Conservation (phyloP, 2,888 invertebrate genomes). For the Chymomyza amoena region DNA sequence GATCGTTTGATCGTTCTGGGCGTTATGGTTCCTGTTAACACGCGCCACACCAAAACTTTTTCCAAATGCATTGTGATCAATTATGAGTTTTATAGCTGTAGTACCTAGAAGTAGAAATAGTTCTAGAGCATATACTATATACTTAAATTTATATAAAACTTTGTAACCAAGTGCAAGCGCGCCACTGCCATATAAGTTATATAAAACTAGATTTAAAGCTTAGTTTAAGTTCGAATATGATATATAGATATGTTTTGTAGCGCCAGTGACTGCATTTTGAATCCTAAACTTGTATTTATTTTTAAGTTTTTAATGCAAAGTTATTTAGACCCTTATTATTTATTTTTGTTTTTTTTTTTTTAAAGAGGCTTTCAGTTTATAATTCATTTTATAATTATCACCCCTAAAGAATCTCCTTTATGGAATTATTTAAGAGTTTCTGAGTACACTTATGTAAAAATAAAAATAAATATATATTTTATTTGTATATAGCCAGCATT, state of each 20-base stretch:
- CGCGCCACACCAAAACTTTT: constrained; percentile 65
- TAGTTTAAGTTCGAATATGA: background rate
- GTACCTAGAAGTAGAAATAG: constrained; percentile 28
- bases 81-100: constrained; percentile 54
- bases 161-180: constrained; percentile 32
- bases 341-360: constrained; percentile 30
- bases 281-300: constrained; percentile 12
- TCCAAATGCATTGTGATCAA: constrained; percentile 71
- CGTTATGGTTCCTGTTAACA: constrained; percentile 53
- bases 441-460: background rate
- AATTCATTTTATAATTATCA: constrained; percentile 21
- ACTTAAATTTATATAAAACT: constrained; percentile 15
- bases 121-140: constrained; percentile 25
- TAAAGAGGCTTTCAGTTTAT: constrained; percentile 63
- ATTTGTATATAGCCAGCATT: background rate
- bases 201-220: background rate
- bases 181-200: constrained; percentile 66
- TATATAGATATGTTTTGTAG: constrained; percentile 8
- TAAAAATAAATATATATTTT: background rate
- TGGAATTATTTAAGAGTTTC: background rate
- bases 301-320: constrained; percentile 33
- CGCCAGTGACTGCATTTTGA: constrained; percentile 68
- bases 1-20: constrained; percentile 21
- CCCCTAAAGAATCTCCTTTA: background rate
- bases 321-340: constrained; percentile 22